phyloP scores from a whole-genome alignment of 1,140 invertebrate genomes.

The Platyscapa corneri region DNA sequence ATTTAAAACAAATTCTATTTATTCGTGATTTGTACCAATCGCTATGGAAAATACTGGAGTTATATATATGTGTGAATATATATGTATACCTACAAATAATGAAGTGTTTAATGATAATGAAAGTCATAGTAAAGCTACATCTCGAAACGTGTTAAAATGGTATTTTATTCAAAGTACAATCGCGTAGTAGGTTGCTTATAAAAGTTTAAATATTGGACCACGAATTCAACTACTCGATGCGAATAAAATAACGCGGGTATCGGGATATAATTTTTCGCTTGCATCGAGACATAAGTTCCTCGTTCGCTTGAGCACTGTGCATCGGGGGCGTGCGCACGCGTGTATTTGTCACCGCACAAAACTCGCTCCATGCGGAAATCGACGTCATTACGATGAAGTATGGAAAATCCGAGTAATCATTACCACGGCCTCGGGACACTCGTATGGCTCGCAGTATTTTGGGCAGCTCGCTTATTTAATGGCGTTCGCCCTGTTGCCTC shows the following conservation, averaged over 20 bases:
- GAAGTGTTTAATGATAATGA: too few relatives aligned
- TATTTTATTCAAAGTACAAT: too few relatives aligned
- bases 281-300: background rate
- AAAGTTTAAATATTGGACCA: background rate
- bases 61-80: too few relatives aligned
- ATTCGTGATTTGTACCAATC: too few relatives aligned
- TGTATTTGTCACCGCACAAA: constrained; percentile 33
- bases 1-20: too few relatives aligned
- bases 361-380: constrained; percentile 34
- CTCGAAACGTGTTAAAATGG: too few relatives aligned
- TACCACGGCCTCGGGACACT: background rate
- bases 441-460: background rate
- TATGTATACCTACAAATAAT: too few relatives aligned
- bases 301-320: too few relatives aligned
- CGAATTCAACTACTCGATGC: background rate
- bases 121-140: too few relatives aligned
- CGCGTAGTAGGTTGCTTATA: background rate
- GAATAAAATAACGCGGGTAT: background rate
- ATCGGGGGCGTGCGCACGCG: background rate
- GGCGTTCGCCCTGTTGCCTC: background rate
- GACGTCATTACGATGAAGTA: constrained; percentile 49
- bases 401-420: constrained; percentile 46
- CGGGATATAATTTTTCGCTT: constrained; percentile 33
- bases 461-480: constrained; percentile 29
- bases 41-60: too few relatives aligned